These are phyloP conservation scores for Hyperopisus bebe DNA, from an alignment of 2,113 vertebrate species.

Conservation along the genomic window DNA sequence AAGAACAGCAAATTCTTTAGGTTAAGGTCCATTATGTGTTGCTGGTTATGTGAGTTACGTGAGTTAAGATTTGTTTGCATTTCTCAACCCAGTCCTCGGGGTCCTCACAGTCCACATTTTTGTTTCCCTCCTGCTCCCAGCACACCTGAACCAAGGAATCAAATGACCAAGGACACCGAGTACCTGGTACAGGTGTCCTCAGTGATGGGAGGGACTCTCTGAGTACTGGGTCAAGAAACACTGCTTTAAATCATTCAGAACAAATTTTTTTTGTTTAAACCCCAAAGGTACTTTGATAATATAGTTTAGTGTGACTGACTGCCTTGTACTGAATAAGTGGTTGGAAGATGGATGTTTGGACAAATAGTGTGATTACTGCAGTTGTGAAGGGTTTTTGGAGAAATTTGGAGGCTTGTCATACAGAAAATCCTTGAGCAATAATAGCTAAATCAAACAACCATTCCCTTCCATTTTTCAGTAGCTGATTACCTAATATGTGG, in stretches of 20 bases:
- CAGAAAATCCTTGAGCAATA: neutral
- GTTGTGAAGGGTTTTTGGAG: neutral
- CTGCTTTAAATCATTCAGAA: neutral
- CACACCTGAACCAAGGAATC: neutral
- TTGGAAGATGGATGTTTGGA: neutral
- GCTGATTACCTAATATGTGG: neutral
- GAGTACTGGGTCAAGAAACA: neutral
- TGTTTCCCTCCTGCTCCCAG: neutral
- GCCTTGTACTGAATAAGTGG: neutral
- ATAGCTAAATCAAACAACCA: neutral
- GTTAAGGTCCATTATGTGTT: neutral
- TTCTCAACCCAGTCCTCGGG: neutral
- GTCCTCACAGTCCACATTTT: neutral
- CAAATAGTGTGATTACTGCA: neutral
- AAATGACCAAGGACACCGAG: neutral
- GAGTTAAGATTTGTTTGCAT: neutral
- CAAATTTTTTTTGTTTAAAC: neutral
- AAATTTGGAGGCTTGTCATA: neutral
- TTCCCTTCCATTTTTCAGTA: neutral
- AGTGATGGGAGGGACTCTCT: neutral
- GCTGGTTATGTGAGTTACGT: neutral
- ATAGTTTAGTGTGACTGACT: neutral
- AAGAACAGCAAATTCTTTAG: neutral
- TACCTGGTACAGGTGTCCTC: neutral
- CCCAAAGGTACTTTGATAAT: neutral